Conservation (phyloP, 2,113 vertebrate genomes). For the Ondatra zibethicus region DNA sequence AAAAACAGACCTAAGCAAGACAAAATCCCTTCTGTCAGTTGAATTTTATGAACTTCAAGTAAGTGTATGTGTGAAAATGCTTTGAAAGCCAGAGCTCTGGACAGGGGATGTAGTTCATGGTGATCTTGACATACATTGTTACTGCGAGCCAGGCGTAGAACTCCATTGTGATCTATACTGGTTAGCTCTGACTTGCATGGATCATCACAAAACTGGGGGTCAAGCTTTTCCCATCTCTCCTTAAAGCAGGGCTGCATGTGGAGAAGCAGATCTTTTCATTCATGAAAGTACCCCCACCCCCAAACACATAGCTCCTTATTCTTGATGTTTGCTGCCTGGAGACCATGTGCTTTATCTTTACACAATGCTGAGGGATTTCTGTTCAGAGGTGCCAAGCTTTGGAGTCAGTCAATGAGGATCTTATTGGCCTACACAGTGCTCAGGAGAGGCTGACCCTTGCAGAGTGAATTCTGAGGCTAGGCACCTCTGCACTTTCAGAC, state of each 20-base stretch:
- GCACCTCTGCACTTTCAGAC: background rate
- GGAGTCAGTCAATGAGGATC: background rate
- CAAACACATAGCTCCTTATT: background rate
- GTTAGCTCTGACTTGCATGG: background rate
- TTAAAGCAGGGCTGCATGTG: background rate
- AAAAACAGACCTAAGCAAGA: background rate
- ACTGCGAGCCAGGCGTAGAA: background rate
- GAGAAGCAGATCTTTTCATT: constrained; percentile 11
- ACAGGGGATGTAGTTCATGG: background rate
- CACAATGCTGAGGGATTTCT: background rate
- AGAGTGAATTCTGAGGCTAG: background rate
- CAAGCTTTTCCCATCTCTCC: background rate
- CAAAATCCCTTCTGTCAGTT: background rate
- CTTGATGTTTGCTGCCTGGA: constrained; percentile 56
- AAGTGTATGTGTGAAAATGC: background rate
- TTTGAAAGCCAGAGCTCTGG: constrained; percentile 17
- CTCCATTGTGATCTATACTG: background rate
- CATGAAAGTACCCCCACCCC: background rate
- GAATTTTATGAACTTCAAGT: constrained; percentile 41
- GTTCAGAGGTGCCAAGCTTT: constrained; percentile 26
- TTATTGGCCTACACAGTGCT: background rate
- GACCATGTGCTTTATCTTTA: constrained; percentile 16
- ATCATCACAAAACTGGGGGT: background rate
- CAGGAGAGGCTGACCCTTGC: background rate
- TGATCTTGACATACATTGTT: background rate